phyloP scores from a whole-genome alignment of 2,797 vertebrate genomes.

The Eulemur rubriventer region DNA sequence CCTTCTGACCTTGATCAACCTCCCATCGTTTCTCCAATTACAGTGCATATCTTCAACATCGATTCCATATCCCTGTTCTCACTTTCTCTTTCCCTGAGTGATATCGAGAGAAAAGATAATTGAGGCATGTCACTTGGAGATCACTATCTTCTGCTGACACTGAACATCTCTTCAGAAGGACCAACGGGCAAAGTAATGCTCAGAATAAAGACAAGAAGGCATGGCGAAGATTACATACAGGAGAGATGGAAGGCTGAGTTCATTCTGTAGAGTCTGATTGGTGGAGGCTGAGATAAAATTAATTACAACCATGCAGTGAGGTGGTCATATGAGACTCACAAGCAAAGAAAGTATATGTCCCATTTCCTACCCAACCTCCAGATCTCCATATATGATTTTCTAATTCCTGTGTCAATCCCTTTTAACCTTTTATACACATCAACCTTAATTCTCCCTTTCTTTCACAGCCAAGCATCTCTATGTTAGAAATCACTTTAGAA shows the following conservation, averaged over 20 bases:
- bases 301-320: not conserved
- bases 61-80: conserved; percentile 26
- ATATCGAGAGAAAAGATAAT: conserved; percentile 31
- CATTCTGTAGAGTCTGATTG: not conserved
- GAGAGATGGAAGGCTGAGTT: not conserved
- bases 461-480: not conserved
- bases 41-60: conserved; percentile 16
- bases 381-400: not conserved
- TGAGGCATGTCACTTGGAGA: not conserved
- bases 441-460: not conserved
- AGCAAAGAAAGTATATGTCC: not conserved
- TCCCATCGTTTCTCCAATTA: conserved; percentile 47
- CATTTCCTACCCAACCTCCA: not conserved
- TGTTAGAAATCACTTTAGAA: not conserved
- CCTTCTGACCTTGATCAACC: conserved; percentile 36
- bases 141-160: conserved; percentile 48
- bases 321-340: not conserved
- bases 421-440: not conserved
- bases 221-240: not conserved
- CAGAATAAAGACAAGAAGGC: not conserved
- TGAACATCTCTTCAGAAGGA: not conserved
- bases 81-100: conserved; percentile 60
- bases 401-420: not conserved
- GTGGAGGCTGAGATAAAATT: not conserved
- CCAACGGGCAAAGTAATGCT: not conserved